phyloP scores from a whole-genome alignment of 1,140 invertebrate genomes.

The Anastatus disparis region DNA sequence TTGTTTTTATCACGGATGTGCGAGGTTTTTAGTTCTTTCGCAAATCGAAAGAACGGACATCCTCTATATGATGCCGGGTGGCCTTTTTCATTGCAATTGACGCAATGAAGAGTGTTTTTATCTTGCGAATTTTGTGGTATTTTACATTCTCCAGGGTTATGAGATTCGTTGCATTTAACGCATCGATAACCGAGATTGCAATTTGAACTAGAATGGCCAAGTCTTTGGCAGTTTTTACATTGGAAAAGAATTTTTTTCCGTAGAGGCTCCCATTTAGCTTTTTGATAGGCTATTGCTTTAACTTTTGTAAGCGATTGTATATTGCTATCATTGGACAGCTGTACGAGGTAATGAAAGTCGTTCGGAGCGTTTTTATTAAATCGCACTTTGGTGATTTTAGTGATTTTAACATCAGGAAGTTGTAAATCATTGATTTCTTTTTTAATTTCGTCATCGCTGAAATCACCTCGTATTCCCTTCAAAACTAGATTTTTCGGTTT shows the following conservation, averaged over 20 bases:
- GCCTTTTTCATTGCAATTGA: constrained; percentile 38
- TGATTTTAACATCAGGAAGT: not conserved
- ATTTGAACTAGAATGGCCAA: constrained; percentile 28
- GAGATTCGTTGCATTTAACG: constrained; percentile 21
- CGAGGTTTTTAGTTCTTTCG: not conserved
- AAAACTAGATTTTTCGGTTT: not conserved
- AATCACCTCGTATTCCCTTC: not conserved
- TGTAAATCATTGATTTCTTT: not conserved
- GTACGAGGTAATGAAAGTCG: not conserved
- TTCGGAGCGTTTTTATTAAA: not conserved
- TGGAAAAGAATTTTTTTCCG: not conserved
- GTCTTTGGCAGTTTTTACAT: constrained; percentile 34
- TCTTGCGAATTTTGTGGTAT: not conserved
- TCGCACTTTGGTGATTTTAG: not conserved
- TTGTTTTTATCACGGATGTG: not conserved
- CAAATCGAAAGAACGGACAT: constrained; percentile 37
- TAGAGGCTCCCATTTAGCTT: not conserved
- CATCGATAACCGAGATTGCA: constrained; percentile 14
- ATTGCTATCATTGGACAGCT: not conserved
- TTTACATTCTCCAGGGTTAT: not conserved
- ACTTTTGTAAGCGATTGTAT: not conserved
- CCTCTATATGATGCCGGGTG: constrained; percentile 48
- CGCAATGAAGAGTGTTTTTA: constrained; percentile 20
- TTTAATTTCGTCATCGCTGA: not conserved
- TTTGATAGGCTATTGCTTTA: not conserved